phyloP scores from a whole-genome alignment of 30 jellyfish, hydroid and myxozoan species.

The Hydra vulgaris region DNA sequence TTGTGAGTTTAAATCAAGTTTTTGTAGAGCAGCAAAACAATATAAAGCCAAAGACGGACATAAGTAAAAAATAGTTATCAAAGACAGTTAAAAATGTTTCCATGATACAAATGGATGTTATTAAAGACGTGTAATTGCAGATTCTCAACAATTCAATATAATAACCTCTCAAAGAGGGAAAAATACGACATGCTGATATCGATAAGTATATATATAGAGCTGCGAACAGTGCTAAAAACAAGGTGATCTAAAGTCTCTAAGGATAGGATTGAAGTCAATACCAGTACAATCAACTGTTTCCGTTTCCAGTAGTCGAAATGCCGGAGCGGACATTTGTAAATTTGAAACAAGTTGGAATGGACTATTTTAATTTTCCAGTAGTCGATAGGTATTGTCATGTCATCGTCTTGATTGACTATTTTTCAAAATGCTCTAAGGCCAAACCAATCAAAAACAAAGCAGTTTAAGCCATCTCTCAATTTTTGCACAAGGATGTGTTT shows the following conservation, averaged over 20 bases:
- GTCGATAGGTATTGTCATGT: constrained; percentile 23
- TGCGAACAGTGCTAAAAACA: constrained; percentile 26
- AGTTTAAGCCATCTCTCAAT: constrained; percentile 21
- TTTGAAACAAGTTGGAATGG: constrained; percentile 15
- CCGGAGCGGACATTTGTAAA: too few relatives aligned
- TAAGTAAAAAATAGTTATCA: too few relatives aligned
- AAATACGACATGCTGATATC: constrained; percentile 8
- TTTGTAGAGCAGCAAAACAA: too few relatives aligned
- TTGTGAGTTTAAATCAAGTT: too few relatives aligned
- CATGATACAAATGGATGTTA: constrained; percentile 9
- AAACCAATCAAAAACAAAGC: constrained; percentile 22
- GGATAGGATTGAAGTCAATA: neutral
- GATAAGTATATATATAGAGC: neutral
- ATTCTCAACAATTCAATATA: constrained; percentile 16
- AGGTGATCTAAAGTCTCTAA: constrained; percentile 14
- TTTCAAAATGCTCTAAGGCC: constrained; percentile 35
- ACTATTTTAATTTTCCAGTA: constrained; percentile 20
- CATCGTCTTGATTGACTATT: constrained; percentile 18
- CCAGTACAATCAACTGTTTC: constrained; percentile 3
- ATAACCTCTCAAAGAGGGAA: constrained; percentile 17
- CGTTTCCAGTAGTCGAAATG: too few relatives aligned
- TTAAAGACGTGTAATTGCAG: constrained; percentile 24
- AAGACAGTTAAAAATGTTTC: too few relatives aligned
- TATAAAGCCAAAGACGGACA: too few relatives aligned
- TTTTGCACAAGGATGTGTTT: constrained; percentile 17